phyloP scores from a whole-genome alignment of 2,797 vertebrate genomes.

The Tokudaia muenninki region DNA sequence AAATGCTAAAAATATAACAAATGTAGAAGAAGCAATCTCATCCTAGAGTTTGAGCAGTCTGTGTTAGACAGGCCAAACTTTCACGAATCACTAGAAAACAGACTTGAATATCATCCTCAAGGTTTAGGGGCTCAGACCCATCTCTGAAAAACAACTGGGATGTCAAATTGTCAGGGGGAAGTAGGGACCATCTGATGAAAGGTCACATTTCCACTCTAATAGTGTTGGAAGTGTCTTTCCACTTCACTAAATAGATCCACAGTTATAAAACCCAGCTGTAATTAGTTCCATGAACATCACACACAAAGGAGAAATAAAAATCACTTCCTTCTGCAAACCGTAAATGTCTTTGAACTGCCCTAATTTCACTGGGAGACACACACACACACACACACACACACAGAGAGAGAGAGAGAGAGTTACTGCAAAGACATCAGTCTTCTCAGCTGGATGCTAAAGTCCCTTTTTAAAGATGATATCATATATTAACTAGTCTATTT shows the following conservation, averaged over 20 bases:
- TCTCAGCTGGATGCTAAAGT: slow-evolving; percentile 51
- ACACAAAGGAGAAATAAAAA: slow-evolving; percentile 64
- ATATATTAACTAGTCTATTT: neutral
- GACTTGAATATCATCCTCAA: neutral
- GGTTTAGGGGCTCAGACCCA: neutral
- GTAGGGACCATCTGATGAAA: neutral
- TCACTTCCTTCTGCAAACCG: slow-evolving; percentile 43
- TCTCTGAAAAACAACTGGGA: neutral
- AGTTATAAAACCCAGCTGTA: slow-evolving; percentile 47
- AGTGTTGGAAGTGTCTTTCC: slow-evolving; percentile 37
- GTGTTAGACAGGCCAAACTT: neutral
- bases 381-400: neutral
- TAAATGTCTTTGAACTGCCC: slow-evolving; percentile 21
- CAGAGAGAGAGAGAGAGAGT: neutral
- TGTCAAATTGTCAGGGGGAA: neutral
- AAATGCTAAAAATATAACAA: neutral
- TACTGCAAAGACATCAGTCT: slow-evolving; percentile 38
- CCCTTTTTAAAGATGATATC: slow-evolving; percentile 70
- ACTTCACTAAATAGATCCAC: neutral
- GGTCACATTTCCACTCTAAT: neutral
- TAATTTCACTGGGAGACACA: slow-evolving; percentile 40
- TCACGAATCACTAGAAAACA: neutral
- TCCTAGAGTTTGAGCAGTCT: neutral
- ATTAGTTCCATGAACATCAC: slow-evolving; percentile 7
- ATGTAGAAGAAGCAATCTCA: neutral